Evolutionary conservation across 2,797 vertebrate genomes (phyloP).

Genomic region (Hippoglossus hippoglossus): DNA sequence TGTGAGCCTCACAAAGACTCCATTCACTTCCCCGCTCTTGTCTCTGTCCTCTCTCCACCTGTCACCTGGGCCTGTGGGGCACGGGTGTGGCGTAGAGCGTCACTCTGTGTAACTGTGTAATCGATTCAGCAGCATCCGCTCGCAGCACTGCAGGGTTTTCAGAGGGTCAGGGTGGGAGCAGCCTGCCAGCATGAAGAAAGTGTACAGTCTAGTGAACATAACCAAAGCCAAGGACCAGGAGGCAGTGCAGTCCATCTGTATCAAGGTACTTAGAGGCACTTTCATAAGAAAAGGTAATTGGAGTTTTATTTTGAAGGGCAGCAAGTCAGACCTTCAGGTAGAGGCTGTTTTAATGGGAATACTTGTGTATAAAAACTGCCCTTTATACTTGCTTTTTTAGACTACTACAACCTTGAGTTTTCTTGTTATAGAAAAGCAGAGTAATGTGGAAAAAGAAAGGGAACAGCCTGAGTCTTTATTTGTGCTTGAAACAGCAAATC

Average conservation of each 20-base stretch:
- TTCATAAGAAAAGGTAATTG: neutral
- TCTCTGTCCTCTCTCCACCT: slow-evolving; percentile 38
- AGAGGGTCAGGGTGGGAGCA: slow-evolving; percentile 20
- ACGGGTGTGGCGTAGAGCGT: slow-evolving; percentile 51
- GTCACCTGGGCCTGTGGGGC: slow-evolving; percentile 47
- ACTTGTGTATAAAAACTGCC: neutral
- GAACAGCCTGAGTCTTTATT: neutral
- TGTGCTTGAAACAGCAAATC: neutral
- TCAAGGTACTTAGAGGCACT: slow-evolving; percentile 67
- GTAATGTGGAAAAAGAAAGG: too few relatives aligned
- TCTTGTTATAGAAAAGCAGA: neutral
- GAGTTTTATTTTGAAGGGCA: neutral
- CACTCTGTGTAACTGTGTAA: slow-evolving; percentile 27
- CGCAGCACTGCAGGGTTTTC: slow-evolving; percentile 17
- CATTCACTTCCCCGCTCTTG: slow-evolving; percentile 27
- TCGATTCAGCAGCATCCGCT: slow-evolving; percentile 15
- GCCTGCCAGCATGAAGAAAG: slow-evolving; percentile 76
- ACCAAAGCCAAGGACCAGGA: slow-evolving; percentile 69
- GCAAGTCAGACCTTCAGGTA: neutral
- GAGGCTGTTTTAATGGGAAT: neutral
- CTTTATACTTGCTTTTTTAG: neutral
- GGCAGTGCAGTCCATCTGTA: slow-evolving; percentile 68
- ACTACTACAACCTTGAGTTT: neutral
- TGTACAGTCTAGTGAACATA: slow-evolving; percentile 68
- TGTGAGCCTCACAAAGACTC: slow-evolving; percentile 53